Base-by-base conservation (phyloP, 2,888 invertebrate species). In the Drosophila paramelanica region DNA sequence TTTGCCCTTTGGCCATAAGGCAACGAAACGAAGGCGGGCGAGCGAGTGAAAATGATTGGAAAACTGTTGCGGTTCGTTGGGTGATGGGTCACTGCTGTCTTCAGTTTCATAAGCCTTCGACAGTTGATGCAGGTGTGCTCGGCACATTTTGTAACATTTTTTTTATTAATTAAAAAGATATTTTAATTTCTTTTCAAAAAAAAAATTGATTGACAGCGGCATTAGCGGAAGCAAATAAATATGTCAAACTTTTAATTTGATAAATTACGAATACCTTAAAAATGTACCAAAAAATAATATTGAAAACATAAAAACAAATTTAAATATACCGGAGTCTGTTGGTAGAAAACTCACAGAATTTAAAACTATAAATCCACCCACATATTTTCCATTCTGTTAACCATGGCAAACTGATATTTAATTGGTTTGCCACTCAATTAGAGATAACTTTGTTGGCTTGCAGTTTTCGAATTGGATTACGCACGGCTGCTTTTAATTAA, bases 141-240 rank as follows among this genome's bases (percentile, higher is more conserved):
- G 2, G 39, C 36, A 10, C n/a, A 7, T 47, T 25, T 53, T 27
- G 14, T 3, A 39, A 25, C 39, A 23, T 23, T 23, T 61, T 57
- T 60, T 47, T 53, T 53, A 47, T 73, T 65, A 65, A 76, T 73
- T 77, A 56, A 42, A 77, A 58, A 39, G 13, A 27, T 38, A 56
- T 56, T 73, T 59, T 45, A 73, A 59, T 17, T 17, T 17, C 17
- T 17, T 17, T 17, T 17, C 17, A 17, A 0, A 17, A 17, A 17
- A 17, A 17, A 17, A 17, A 17, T 52, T 73, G 74, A 75, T 67
- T 75, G 73, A 75, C 77, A 77, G 58, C 14, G 13, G 36, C 13
- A 14, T 13, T 33, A 53, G 25, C 42, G 23, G 14, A 53, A 38
- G 23, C 23, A 33, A 7, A 13, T 46, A 42, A 46, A 25, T 42